Evolutionary conservation across 2,113 vertebrate genomes (phyloP), one percentile per base, ranked within the genome.

Genomic region (Leuciscus idus): DNA sequence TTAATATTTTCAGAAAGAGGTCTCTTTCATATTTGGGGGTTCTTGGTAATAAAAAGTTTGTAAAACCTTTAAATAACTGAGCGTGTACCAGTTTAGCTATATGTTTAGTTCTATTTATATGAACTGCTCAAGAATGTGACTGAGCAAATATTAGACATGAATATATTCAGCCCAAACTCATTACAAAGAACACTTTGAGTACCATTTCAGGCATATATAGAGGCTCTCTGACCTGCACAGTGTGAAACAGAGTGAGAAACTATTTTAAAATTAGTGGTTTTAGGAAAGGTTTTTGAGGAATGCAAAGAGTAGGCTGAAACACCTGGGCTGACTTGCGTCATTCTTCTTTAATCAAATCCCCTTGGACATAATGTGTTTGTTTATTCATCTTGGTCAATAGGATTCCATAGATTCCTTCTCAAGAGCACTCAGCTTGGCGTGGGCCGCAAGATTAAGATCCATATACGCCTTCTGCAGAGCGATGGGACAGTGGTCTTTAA

Each of bases 331-430:
- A 85, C 46, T 46, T 85, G 46, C 55, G 50, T 86, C 78, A 62
- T 74, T 62, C 70, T 64, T 73, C 70, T 86, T 70, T 74, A 81
- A 81, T 86, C 52, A 73, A 73, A 61, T 86, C 80, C 74, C 50
- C 11, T 61, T 73, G 75, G 36, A 72, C 55, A 82, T 36, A 23
- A 81, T 50, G 9, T 87, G 82, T 86, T 81, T 86, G 61, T 80
- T 59, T 64, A 84, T 84, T 73, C 68, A 81, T 82, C 66, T 81
- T 61, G 8, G 12, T 86, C 77, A 70, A 72, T 76, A 28, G 50
- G 88, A 80, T 84, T 81, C 81, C 50, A 28, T 66, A 87, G 77
- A 87, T 85, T 87, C 83, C 82, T 87, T 77, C 33, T 21, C 61
- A 76, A 55, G 48, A 84, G 83, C 33, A 43, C 55, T 76, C 23